phyloP scores from a whole-genome alignment of 2,888 invertebrate genomes.

The Liopterus haemorrhoidalis region DNA sequence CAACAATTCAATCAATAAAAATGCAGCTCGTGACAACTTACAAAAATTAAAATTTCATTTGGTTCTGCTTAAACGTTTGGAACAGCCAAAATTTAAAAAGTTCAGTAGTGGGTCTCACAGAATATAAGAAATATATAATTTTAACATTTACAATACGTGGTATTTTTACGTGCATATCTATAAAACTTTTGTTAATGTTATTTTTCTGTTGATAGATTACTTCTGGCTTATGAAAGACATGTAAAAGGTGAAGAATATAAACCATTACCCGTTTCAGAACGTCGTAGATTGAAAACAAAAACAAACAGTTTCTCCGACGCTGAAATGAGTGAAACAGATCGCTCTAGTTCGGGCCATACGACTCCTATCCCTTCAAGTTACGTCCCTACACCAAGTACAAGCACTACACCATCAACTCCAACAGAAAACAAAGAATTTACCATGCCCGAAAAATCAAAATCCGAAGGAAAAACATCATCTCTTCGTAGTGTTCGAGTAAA shows the following conservation, averaged over 20 bases:
- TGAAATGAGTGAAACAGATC: constrained; percentile 38
- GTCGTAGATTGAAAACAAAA: constrained; percentile 43
- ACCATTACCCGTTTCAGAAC: constrained; percentile 43
- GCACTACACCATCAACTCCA: constrained; percentile 25
- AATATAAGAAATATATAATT: neutral
- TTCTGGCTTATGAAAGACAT: constrained; percentile 61
- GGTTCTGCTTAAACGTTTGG: too few relatives aligned
- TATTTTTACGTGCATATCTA: constrained; percentile 12
- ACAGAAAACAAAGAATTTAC: constrained; percentile 40
- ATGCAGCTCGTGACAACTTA: too few relatives aligned
- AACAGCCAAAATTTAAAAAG: too few relatives aligned
- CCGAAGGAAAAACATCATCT: constrained; percentile 49
- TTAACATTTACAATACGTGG: constrained; percentile 1
- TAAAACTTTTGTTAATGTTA: neutral
- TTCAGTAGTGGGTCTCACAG: neutral
- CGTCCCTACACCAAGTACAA: constrained; percentile 28
- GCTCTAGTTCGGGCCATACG: constrained; percentile 37
- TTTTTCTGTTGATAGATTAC: constrained; percentile 49
- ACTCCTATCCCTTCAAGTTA: constrained; percentile 36
- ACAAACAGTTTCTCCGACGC: constrained; percentile 38
- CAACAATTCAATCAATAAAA: too few relatives aligned
- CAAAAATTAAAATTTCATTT: too few relatives aligned
- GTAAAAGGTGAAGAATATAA: constrained; percentile 50
- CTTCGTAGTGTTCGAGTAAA: constrained; percentile 63
- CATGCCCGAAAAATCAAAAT: constrained; percentile 42